Base-by-base conservation (phyloP, 1,140 invertebrate genomes). In the Anadara kagoshimensis region DNA sequence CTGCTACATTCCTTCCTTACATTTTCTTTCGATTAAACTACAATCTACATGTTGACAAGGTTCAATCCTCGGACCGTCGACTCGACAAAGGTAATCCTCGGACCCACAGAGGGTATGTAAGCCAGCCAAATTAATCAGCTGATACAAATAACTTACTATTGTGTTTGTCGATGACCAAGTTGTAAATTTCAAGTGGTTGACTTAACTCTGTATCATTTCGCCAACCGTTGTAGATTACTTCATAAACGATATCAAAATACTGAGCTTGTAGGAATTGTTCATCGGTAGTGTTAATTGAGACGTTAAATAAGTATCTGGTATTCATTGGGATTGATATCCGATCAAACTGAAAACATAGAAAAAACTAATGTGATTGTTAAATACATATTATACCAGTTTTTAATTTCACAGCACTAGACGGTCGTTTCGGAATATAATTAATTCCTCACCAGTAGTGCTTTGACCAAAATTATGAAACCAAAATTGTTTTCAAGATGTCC, bases 171-270 rank as follows among this genome's bases (percentile, higher is more conserved):
- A 53, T 24, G 1, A 20, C 12, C 5, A 62, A 24, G 8, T 69
- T 29, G 1, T 53, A 43, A 7, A 26, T 18, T 2, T 69, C 16
- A 0, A 61, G n/a, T 0, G 18, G 1, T 20, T 20, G 22, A 14
- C 57, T 69, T 12, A 53, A 69, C 5, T 62, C 67, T 18, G 51
- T 56, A 0, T 43, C 20, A 1, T 22, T 49, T 24, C 67, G 61
- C 67, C 67, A 69, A 5, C 26, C 49, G 20, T 22, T 62, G 36
- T 69, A 69, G 7, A 69, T 43, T 41, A 69, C 58, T 44, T 69
- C 58, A 53, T 69, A 69, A 7, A 53, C n/a, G 8, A 69, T 36
- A 5, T 8, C 16, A 22, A 53, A 12, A 8, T 29, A 43, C 11
- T 51, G 12, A 24, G 58, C n/a, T 10, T 11, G 10, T 18, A 36